Conservation (phyloP, 2,888 invertebrate genomes). For the Caradrina kadenii region DNA sequence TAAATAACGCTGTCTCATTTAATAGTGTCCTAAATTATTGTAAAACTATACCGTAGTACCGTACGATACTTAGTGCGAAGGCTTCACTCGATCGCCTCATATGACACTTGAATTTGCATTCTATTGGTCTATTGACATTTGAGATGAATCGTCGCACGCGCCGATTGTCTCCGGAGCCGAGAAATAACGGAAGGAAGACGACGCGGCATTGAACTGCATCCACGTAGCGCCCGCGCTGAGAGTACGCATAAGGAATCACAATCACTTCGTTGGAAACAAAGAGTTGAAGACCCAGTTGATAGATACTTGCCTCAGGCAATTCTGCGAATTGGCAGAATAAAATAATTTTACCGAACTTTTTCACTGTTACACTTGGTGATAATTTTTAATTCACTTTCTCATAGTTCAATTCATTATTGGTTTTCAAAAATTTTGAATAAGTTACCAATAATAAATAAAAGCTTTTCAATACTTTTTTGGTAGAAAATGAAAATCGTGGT, state of each 20-base stretch:
- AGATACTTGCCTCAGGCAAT: constrained; percentile 44
- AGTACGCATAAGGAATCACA: constrained; percentile 70
- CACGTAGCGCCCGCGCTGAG: constrained; percentile 63
- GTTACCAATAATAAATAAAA: no score
- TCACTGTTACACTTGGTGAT: background rate
- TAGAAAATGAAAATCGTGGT: background rate
- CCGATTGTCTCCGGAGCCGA: constrained; percentile 60
- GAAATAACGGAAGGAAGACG: constrained; percentile 86
- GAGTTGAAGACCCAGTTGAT: constrained; percentile 32
- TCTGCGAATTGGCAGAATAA: constrained; percentile 19
- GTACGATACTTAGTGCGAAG: constrained; percentile 39
- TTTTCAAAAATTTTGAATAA: background rate
- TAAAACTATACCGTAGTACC: constrained; percentile 45
- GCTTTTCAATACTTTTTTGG: background rate
- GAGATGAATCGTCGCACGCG: constrained; percentile 66
- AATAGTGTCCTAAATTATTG: constrained; percentile 39
- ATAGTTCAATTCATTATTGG: background rate
- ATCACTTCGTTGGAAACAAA: constrained; percentile 62
- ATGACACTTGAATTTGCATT: constrained; percentile 62
- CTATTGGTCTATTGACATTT: constrained; percentile 76
- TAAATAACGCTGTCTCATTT: constrained; percentile 26
- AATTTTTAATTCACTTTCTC: constrained; percentile 18
- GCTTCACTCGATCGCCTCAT: constrained; percentile 33
- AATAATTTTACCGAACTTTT: background rate
- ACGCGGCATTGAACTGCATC: constrained; percentile 69